Conservation (phyloP, 2,888 invertebrate genomes). For the Parnassius glacialis region DNA sequence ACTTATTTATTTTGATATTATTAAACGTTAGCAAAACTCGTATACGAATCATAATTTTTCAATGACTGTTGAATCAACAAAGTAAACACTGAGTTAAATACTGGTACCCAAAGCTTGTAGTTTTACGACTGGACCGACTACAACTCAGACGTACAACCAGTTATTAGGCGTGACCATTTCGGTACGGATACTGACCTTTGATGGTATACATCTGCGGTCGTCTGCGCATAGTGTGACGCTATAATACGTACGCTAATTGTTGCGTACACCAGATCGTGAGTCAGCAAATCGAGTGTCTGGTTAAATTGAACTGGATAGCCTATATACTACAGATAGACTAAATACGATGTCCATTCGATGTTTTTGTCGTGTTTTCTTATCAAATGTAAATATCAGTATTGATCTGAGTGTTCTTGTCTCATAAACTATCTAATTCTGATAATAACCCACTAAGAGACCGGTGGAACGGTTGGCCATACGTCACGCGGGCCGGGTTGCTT, state of each 20-base stretch:
- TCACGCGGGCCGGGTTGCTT: conserved; percentile 62
- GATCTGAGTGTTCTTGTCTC: conserved; percentile 9
- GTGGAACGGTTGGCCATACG: conserved; percentile 50
- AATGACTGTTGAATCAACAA: conserved; percentile 66
- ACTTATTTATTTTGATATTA: too few relatives aligned
- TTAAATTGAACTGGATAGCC: conserved; percentile 39
- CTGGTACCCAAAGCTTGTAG: conserved; percentile 73
- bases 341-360: conserved; percentile 11
- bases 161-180: conserved; percentile 81
- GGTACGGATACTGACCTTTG: conserved; percentile 81
- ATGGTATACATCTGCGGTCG: conserved; percentile 68
- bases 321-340: too few relatives aligned
- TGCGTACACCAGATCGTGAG: conserved; percentile 64
- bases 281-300: conserved; percentile 64
- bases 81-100: conserved; percentile 76
- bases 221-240: conserved; percentile 65
- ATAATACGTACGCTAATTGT: conserved; percentile 70
- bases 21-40: not conserved
- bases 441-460: conserved; percentile 36
- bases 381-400: conserved; percentile 3
- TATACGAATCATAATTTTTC: conserved; percentile 39
- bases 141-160: conserved; percentile 70
- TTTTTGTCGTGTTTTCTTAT: conserved; percentile 7
- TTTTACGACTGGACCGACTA: conserved; percentile 75
- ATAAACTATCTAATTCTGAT: conserved; percentile 46